Percentiles rank a stretch among this genome's conserved stretches.
Evolutionary conservation across 2,113 vertebrate species (phyloP).

Genomic region (Pachypanchax playfairii): DNA sequence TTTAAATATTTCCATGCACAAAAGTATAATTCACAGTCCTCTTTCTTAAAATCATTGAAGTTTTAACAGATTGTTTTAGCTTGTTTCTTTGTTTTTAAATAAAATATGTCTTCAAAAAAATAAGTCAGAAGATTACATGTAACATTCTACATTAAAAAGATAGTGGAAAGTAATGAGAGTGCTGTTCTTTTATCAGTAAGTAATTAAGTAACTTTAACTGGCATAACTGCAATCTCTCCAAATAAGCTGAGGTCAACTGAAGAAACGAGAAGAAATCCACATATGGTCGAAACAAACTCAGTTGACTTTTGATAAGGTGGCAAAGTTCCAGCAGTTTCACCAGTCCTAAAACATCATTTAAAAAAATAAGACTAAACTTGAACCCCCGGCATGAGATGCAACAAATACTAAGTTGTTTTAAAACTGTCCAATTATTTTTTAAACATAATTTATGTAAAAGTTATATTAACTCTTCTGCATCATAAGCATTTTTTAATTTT

Average conservation of each 20-base stretch:
- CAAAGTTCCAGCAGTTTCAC: neutral
- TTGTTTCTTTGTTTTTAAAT: too few relatives aligned
- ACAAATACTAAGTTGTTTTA: too few relatives aligned
- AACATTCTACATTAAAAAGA: too few relatives aligned
- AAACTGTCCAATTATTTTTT: too few relatives aligned
- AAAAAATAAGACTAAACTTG: neutral
- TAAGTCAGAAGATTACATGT: too few relatives aligned
- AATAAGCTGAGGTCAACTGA: neutral
- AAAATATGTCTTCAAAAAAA: too few relatives aligned
- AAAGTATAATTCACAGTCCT: neutral
- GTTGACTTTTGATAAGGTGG: slow-evolving; percentile 1
- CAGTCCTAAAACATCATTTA: neutral
- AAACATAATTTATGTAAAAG: neutral
- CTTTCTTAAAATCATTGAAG: too few relatives aligned
- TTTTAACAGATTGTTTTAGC: too few relatives aligned
- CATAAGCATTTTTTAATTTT: neutral
- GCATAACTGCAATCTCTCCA: neutral
- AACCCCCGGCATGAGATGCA: neutral
- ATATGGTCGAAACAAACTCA: slow-evolving; percentile 4
- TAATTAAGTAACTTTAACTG: neutral
- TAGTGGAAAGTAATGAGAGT: too few relatives aligned
- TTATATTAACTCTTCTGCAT: neutral
- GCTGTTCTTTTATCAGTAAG: neutral
- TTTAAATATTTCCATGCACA: neutral
- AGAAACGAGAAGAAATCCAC: neutral